These are phyloP conservation scores for Volucella zonaria DNA, from an alignment of 2,888 invertebrate genomes.

Conservation along the genomic window DNA sequence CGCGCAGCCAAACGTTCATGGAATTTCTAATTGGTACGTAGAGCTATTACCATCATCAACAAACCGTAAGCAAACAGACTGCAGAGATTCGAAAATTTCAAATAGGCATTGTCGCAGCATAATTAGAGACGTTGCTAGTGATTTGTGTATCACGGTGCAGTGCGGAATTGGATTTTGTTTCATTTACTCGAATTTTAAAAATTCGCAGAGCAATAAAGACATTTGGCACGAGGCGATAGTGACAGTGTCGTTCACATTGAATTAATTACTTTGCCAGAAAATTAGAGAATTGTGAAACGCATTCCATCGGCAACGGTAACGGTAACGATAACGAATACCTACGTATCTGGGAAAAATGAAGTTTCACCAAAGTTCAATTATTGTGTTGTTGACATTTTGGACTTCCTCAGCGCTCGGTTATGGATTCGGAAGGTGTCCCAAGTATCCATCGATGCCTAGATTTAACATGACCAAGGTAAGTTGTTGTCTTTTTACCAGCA, in stretches of 20 bases:
- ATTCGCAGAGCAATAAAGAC: neutral
- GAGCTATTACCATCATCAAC: conserved; percentile 43
- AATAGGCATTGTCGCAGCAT: too few species aligned
- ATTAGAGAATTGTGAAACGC: conserved; percentile 54
- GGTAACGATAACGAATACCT: neutral
- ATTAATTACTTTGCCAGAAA: conserved; percentile 19
- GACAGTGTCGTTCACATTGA: conserved; percentile 27
- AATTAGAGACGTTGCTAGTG: neutral
- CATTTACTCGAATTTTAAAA: conserved; percentile 20
- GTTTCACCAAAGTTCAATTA: conserved; percentile 64
- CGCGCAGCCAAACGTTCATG: conserved; percentile 5
- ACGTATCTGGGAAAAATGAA: conserved; percentile 44
- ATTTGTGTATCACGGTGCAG: conserved; percentile 21
- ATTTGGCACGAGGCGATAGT: conserved; percentile 43
- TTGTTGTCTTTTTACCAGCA: conserved; percentile 67
- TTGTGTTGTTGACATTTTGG: conserved; percentile 66
- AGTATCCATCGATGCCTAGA: conserved; percentile 86
- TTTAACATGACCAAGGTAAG: conserved; percentile 87
- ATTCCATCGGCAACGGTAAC: conserved; percentile 36
- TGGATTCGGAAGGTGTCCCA: conserved; percentile 88
- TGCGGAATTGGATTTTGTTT: conserved; percentile 25
- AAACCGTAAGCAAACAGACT: neutral
- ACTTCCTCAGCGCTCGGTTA: conserved; percentile 75
- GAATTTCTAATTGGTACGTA: conserved; percentile 53
- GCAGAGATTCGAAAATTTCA: neutral